Conservation (phyloP, 1,140 invertebrate genomes). For the Drosophila dunni region DNA sequence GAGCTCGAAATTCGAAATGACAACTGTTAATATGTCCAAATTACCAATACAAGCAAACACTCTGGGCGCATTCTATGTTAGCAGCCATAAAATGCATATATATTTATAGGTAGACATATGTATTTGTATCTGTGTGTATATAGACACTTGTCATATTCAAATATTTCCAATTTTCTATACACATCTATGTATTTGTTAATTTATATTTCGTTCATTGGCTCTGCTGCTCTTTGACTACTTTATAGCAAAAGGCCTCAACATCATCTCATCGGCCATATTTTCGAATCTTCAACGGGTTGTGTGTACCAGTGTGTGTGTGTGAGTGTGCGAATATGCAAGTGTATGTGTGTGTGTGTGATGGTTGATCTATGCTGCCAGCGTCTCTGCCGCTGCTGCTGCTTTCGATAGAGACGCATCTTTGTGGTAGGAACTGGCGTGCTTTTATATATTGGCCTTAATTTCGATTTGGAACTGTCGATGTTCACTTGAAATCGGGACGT, state of each 20-base stretch:
- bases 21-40: slow-evolving; percentile 65
- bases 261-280: slow-evolving; percentile 66
- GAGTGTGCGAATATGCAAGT: slow-evolving; percentile 30
- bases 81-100: slow-evolving; percentile 33
- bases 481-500: slow-evolving; percentile 84
- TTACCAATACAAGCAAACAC: slow-evolving; percentile 34
- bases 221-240: slow-evolving; percentile 54
- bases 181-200: slow-evolving; percentile 46
- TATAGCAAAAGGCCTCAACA: slow-evolving; percentile 53
- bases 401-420: slow-evolving; percentile 67
- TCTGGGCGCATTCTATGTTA: slow-evolving; percentile 32
- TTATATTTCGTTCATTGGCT: slow-evolving; percentile 76
- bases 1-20: slow-evolving; percentile 77
- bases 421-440: slow-evolving; percentile 72
- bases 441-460: slow-evolving; percentile 84
- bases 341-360: slow-evolving; percentile 25
- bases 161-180: slow-evolving; percentile 80
- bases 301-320: slow-evolving; percentile 38
- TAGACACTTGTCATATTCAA: slow-evolving; percentile 54
- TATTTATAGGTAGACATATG: slow-evolving; percentile 9
- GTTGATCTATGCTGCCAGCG: slow-evolving; percentile 56
- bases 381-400: slow-evolving; percentile 51
- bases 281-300: slow-evolving; percentile 49
- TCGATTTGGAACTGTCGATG: slow-evolving; percentile 84
- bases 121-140: slow-evolving; percentile 35